phyloP scores from a whole-genome alignment of 35 echinoderm and acorn worm species.

The Nesometra sesokonis region DNA sequence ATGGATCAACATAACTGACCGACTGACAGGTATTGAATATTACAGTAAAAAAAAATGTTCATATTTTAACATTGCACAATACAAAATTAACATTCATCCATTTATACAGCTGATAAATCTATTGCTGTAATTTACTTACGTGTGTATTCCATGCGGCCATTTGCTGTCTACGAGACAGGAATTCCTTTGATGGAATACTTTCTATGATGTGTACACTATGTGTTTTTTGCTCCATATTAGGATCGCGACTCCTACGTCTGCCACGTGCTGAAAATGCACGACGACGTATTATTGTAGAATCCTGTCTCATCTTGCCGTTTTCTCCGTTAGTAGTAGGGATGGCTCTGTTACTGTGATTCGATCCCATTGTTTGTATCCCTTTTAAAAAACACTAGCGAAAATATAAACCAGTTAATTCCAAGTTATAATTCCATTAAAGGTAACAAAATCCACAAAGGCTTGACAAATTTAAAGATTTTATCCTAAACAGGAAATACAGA shows the following conservation, averaged over 20 bases:
- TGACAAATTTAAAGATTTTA: neutral
- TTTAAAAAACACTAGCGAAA: neutral
- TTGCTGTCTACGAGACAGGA: constrained; percentile 59
- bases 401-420: neutral
- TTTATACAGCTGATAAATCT: no score
- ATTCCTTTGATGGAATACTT: constrained; percentile 80
- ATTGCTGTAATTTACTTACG: constrained; percentile 21
- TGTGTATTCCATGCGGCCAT: constrained; percentile 68
- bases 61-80: no score
- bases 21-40: no score
- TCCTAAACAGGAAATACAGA: neutral
- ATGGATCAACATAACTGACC: no score
- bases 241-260: neutral
- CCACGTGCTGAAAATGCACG: neutral
- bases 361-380: neutral
- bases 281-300: neutral
- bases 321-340: neutral
- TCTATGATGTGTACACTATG: constrained; percentile 93
- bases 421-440: neutral
- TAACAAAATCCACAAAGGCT: neutral
- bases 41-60: no score
- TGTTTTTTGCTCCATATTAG: constrained; percentile 39
- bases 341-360: neutral
- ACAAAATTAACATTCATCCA: neutral
- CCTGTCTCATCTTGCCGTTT: neutral